Evolutionary conservation across 2,888 invertebrate species (phyloP), one percentile per base, ranked within the genome.

Genomic region (Lissonota sp.): DNA sequence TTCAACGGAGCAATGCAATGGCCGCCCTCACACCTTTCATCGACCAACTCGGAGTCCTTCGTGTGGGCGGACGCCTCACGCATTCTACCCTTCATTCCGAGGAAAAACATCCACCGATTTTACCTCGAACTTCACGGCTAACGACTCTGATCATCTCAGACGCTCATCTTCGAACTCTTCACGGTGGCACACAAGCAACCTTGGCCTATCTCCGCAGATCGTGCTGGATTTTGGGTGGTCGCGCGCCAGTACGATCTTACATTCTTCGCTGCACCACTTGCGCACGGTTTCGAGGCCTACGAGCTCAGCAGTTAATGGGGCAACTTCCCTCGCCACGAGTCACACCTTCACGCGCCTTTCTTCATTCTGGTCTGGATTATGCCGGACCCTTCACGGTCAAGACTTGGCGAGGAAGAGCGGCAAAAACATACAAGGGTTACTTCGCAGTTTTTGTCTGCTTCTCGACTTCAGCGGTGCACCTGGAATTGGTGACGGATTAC

Each of bases 221-320:
- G 8, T 80, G 76, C 46, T 84, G 84, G 83, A 74, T 83, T 16
- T 14, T 79, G 6, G 76, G 79, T 5, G 79, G 80, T 1, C 55
- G 74, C 16, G 58, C 39, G 2, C 60, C 80, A 14, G 69, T 85
- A 0, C 76, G 74, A 42, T 67, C 74, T 4, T 4, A 63, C 7
- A 75, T 83, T n/a, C 71, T 64, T 14, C 66, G 79, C 8, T 84
- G 79, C 40, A 39, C 74, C 0, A 64, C 44, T 3, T 77, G 70
- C 16, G 39, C 63, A 4, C 40, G 76, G 16, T 14, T 55, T 39
- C 63, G 55, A 3, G 46, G 63, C 12, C 39, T 16, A 10, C 55
- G 39, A 26, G 70, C 77, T 6, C 72, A 84, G 5, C 87, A 87
- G 51, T 42, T 86, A 3, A 90, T 89, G 89, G 88, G 85, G 6